These are phyloP conservation scores for Cochlearius cochlearius DNA, from an alignment of 2,113 vertebrate species.

Conservation along the genomic window DNA sequence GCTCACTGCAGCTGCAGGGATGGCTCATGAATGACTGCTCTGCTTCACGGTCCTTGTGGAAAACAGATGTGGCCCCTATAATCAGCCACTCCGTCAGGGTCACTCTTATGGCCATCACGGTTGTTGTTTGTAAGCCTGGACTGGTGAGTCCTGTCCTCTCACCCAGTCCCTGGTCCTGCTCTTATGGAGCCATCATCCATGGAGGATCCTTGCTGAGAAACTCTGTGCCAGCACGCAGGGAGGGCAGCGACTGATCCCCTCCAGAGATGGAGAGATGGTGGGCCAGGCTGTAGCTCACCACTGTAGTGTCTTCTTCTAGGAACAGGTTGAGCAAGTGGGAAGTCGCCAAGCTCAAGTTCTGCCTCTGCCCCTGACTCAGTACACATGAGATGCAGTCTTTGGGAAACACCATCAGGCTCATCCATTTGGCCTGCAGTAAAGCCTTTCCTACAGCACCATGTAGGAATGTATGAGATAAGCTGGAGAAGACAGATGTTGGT, in stretches of 20 bases:
- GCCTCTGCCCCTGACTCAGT: not conserved
- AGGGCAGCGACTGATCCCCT: not conserved
- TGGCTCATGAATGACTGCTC: not conserved
- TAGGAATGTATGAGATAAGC: not conserved
- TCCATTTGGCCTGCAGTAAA: not conserved
- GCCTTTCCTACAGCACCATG: not conserved
- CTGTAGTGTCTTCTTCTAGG: not conserved
- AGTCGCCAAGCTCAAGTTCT: not conserved
- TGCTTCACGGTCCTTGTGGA: not conserved
- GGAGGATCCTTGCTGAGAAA: not conserved
- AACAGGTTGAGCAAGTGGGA: not conserved
- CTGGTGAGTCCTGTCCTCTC: not conserved
- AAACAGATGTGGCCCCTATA: not conserved
- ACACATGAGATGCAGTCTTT: not conserved
- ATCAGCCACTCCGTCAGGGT: not conserved
- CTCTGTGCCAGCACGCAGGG: not conserved
- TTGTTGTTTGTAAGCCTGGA: not conserved
- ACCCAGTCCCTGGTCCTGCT: not conserved
- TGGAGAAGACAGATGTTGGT: not conserved
- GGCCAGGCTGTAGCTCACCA: not conserved
- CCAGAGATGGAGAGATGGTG: not conserved
- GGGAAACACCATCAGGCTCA: not conserved
- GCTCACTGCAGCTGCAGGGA: not conserved
- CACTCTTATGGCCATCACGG: not conserved
- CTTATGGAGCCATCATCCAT: not conserved